Evolutionary conservation across 1,140 invertebrate genomes (phyloP).

Genomic region (Pseudachorutes palmiensis): DNA sequence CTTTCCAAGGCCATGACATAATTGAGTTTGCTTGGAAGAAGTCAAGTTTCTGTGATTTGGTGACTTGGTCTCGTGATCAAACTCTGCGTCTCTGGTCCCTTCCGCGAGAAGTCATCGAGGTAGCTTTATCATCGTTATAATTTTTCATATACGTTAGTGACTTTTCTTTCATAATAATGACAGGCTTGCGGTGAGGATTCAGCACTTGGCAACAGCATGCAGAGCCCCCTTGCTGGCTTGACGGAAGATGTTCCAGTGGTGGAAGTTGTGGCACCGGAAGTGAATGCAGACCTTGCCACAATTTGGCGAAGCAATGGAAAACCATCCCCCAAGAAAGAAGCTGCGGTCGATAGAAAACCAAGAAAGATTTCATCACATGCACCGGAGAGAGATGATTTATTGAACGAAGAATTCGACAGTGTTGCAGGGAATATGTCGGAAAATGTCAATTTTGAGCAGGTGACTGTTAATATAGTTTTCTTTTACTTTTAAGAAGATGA

Average conservation of each 20-base stretch:
- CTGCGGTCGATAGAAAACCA: slow-evolving; percentile 14
- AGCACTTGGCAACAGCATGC: not conserved
- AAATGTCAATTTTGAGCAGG: slow-evolving; percentile 34
- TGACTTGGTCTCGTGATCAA: slow-evolving; percentile 93
- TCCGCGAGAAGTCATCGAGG: slow-evolving; percentile 34
- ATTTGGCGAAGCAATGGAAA: not conserved
- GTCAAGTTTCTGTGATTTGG: slow-evolving; percentile 57
- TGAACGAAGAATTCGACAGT: slow-evolving; percentile 32
- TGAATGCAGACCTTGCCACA: not conserved
- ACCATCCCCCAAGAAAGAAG: slow-evolving; percentile 11
- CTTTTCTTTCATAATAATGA: not conserved
- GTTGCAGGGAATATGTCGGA: slow-evolving; percentile 22
- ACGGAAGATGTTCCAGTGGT: not conserved
- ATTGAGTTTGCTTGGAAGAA: slow-evolving; percentile 86
- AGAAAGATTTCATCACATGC: not conserved
- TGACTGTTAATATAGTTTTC: not conserved
- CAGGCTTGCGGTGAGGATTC: not conserved
- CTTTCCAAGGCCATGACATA: slow-evolving; percentile 88
- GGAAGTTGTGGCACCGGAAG: not conserved
- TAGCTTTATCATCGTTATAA: not conserved
- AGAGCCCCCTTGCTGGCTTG: not conserved
- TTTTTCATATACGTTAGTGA: not conserved
- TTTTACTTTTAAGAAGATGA: slow-evolving; percentile 1
- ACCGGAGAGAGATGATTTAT: slow-evolving; percentile 29
- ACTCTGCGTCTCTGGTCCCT: slow-evolving; percentile 83